These are phyloP conservation scores for Myiothlypis chrysogaster DNA, from an alignment of 2,797 vertebrate genomes.

Conservation along the genomic window DNA sequence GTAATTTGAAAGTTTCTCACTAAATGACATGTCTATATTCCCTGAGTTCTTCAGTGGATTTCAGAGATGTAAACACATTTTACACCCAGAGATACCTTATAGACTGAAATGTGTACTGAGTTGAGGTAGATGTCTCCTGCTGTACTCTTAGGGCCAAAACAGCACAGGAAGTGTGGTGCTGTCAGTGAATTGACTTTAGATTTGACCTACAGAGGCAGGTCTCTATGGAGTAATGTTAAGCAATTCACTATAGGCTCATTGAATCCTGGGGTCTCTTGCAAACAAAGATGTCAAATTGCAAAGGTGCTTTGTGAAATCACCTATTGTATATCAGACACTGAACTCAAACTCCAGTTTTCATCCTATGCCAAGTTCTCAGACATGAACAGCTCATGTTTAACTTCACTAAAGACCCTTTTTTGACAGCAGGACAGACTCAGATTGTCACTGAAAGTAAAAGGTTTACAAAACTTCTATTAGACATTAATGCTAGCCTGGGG, in stretches of 20 bases:
- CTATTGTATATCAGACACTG: background rate
- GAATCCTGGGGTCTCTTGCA: background rate
- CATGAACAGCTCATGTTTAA: constrained; percentile 21
- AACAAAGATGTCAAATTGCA: constrained; percentile 5
- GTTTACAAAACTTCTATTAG: constrained; percentile 14
- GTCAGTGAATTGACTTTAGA: background rate
- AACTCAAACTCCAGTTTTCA: constrained; percentile 20
- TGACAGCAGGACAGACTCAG: constrained; percentile 12
- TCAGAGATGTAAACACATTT: background rate
- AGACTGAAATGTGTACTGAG: background rate
- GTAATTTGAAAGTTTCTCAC: background rate
- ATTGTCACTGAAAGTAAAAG: constrained; percentile 5
- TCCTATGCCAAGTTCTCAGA: constrained; percentile 5
- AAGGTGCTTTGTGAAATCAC: constrained; percentile 36
- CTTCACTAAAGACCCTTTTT: background rate
- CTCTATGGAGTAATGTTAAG: background rate
- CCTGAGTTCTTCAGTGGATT: background rate
- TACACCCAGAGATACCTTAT: background rate
- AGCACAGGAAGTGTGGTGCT: background rate
- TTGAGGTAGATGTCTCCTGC: background rate
- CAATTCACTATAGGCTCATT: background rate
- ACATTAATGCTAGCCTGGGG: constrained; percentile 7
- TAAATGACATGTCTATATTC: background rate
- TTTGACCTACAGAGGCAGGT: background rate
- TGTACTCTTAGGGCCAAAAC: background rate